Evolutionary conservation across 2,797 vertebrate species (phyloP), one percentile per base, ranked within the genome.

Genomic region (Gambusia yucatana): DNA sequence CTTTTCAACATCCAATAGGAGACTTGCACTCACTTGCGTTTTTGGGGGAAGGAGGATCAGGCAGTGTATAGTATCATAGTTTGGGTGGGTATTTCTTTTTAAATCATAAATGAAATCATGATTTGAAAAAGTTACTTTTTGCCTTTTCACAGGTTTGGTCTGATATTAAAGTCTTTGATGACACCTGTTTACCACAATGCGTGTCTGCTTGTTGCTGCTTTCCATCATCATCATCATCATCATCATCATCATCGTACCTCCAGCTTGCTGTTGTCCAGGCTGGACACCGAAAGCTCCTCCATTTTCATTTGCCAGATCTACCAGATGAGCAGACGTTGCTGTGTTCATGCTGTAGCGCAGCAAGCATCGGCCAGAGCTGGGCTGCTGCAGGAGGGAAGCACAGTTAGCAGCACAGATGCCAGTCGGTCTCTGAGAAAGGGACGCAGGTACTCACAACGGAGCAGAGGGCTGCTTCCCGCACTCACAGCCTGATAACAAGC

Each of bases 231-330:
- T 72, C 69, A n/a, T 11, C 41, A 44, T 11, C 0, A 25, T 11
- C 0, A 25, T 9, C 44, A 46, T 4, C 0, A 22, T 8, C 43
- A 77, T 72, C 69, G 74, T 95, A 98, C 97, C 97, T 98, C 98
- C 96, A 98, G 97, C 94, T 98, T 98, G 96, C 97, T 98, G 97
- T 95, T 96, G 96, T 98, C 98, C 97, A 98, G 97, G 97, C 97
- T 96, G 97, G 98, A 98, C 97, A 98, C 95, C 97, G 97, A 97
- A 97, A 97, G 97, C 95, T 98, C 98, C 97, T 99, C 98, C 98
- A 98, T 99, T 98, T 98, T 98, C 98, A 98, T 98, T 98, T 97
- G 98, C 97, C 96, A 97, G 96, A 96, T 95, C 94, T 96, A 94
- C 87, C 92, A 91, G 93, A 95, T 94, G 95, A 95, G 91, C 92